These are phyloP conservation scores for Oxycera nigricornis DNA, from an alignment of 2,888 invertebrate genomes.

Conservation along the genomic window DNA sequence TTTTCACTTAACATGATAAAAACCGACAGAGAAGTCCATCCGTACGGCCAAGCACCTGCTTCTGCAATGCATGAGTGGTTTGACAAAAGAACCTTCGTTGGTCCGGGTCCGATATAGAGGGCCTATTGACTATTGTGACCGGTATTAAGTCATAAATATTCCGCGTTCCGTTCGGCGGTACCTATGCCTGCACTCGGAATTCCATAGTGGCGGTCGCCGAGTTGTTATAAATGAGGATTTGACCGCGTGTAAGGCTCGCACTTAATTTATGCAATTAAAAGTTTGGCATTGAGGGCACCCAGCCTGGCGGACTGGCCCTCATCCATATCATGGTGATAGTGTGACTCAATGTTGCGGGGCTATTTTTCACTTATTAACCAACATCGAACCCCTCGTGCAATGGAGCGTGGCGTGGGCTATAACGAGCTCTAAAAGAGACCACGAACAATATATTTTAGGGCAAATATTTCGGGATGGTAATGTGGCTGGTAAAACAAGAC, in stretches of 20 bases:
- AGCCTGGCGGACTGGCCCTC: conserved; percentile 14
- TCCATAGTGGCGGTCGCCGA: background rate
- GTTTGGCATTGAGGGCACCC: conserved; percentile 10
- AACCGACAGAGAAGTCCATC: background rate
- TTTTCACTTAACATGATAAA: conserved; percentile 37
- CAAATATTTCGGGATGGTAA: conserved; percentile 31
- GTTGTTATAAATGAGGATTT: conserved; percentile 4
- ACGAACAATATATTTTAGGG: conserved; percentile 14
- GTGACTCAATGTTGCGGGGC: background rate
- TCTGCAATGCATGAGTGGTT: conserved; percentile 26
- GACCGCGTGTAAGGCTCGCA: conserved; percentile 23
- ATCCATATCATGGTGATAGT: conserved; percentile 22
- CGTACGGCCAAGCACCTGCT: conserved; percentile 30
- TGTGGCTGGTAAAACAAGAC: conserved; percentile 33
- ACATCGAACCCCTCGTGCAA: conserved; percentile 31
- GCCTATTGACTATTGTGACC: conserved; percentile 35
- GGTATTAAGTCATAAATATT: conserved; percentile 38
- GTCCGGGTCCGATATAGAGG: background rate
- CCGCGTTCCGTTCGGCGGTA: conserved; percentile 16
- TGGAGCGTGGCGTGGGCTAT: conserved; percentile 30
- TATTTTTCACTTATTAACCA: conserved; percentile 34
- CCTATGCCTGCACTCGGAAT: background rate
- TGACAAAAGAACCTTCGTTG: conserved; percentile 5
- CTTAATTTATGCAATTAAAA: conserved; percentile 40
- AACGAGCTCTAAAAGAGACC: conserved; percentile 4